Evolutionary conservation across 2,797 vertebrate species (phyloP), one percentile per base, ranked within the genome.

Genomic region (Gymnopithys bicolor): DNA sequence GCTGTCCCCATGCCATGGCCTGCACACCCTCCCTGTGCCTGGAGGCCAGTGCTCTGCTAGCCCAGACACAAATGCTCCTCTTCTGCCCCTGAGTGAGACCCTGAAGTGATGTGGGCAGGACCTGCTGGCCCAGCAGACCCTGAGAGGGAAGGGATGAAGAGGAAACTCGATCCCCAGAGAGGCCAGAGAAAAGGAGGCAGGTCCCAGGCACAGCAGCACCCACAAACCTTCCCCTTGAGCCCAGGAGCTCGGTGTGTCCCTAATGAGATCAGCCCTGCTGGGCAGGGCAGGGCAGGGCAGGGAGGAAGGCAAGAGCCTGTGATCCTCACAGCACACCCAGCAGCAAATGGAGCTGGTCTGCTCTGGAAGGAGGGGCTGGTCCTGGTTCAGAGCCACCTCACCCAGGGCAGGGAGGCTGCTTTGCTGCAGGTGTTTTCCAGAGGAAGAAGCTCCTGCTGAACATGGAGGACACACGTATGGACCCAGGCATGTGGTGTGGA

Each of bases 281-380:
- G 16, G 30, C 75, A 39, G 41, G 10, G 46, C 41, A 39, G 41
- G 10, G 46, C 41, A 68, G 33, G 43, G 18, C 45, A 41, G 48
- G 48, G 66, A 48, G 28, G 56, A 56, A 58, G 35, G 58, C 45
- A 64, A 46, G 30, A 87, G 30, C 27, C 55, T 52, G 64, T 30
- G 60, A 80, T 32, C 30, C 48, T 55, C 27, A 5, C 37, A 73
- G 55, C 70, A 93, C 71, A 37, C 10, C 51, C 63, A 3, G 18
- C 63, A 32, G 66, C 22, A 63, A 46, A n/a, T 1, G 1, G 0
- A 3, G 39, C 51, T 51, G 49, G n/a, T 28, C 25, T 0, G 5
- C 46, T 58, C 68, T 86, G 43, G 27, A 69, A 39, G 56, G 85
- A 85, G 24, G 49, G 71, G 14, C 43, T 33, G 21, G 19, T 53